Conservation (phyloP, 2,113 vertebrate species). For the Axis porcinus region DNA sequence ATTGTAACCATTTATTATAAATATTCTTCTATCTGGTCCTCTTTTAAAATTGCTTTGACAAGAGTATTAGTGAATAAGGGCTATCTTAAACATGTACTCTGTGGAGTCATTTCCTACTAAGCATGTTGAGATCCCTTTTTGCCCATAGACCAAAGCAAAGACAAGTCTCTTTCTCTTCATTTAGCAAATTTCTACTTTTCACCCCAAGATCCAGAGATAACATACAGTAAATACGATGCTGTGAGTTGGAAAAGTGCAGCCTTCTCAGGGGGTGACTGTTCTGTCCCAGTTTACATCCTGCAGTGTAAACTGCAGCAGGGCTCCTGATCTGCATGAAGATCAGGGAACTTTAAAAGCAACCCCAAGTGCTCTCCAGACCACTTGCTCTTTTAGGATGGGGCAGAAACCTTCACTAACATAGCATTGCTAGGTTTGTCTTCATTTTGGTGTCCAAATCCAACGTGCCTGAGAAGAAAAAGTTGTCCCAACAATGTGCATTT, state of each 20-base stretch:
- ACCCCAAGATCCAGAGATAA: background rate
- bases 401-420: background rate
- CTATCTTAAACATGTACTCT: background rate
- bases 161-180: background rate
- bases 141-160: background rate
- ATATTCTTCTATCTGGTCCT: background rate
- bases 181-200: background rate
- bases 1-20: background rate
- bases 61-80: background rate
- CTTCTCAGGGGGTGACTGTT: background rate
- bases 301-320: background rate
- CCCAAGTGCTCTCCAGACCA: background rate
- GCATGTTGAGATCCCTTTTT: background rate
- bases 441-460: background rate
- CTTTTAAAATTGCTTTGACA: background rate
- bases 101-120: background rate
- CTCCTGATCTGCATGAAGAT: background rate
- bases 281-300: rapidly evolving
- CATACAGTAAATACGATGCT: background rate
- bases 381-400: background rate
- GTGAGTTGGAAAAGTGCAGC: background rate
- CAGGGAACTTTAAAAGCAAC: background rate
- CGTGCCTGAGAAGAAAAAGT: background rate
- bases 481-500: background rate
- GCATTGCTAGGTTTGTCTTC: background rate